Conservation (phyloP, 2,797 vertebrate species). For the Protonibea diacanthus region DNA sequence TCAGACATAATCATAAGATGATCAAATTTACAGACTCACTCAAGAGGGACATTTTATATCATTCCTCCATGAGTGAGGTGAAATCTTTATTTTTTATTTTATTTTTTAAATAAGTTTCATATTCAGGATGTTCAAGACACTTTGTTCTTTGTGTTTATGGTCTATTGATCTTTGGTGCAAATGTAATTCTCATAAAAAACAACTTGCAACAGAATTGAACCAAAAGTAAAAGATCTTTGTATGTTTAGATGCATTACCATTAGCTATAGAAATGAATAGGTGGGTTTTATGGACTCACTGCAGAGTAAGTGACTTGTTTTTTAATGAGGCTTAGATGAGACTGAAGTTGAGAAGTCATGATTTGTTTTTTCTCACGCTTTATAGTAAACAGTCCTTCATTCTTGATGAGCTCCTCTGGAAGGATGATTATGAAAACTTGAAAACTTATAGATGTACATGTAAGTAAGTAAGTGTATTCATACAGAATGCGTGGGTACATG, state of each 20-base stretch:
- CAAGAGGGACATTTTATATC: background rate
- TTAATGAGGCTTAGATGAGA: background rate
- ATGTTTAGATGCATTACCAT: background rate
- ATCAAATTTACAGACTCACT: background rate
- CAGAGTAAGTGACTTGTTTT: background rate
- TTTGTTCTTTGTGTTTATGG: background rate
- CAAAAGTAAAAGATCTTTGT: background rate
- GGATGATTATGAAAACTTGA: background rate
- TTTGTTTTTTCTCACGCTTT: background rate
- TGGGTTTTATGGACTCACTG: background rate
- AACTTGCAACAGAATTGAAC: background rate
- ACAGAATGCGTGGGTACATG: background rate
- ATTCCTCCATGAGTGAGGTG: background rate
- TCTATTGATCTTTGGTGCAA: background rate
- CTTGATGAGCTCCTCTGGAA: background rate
- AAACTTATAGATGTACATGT: background rate
- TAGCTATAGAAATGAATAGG: background rate
- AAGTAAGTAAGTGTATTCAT: background rate
- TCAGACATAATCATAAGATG: background rate
- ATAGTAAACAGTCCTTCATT: background rate
- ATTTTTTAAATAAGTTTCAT: slow-evolving; percentile 1
- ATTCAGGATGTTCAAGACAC: background rate
- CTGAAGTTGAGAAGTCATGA: background rate
- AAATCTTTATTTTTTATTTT: background rate
- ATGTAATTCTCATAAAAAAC: background rate